A percentile compares a stretch with the other conserved stretches of the same genome.
Conservation (phyloP, 2,113 vertebrate genomes). For the Toxotes jaculatrix region DNA sequence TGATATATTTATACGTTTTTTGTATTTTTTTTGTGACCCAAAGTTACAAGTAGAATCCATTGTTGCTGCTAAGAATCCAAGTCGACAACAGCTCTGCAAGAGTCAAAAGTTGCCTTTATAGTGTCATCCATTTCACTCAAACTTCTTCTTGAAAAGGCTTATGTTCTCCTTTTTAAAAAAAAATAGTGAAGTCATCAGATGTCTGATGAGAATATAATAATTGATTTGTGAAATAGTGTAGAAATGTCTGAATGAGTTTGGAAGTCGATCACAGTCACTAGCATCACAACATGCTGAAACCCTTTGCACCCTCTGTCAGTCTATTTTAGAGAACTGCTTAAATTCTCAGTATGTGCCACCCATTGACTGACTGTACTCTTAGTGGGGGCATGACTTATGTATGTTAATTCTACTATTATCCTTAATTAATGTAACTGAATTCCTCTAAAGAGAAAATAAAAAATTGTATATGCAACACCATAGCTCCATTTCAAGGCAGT, state of each 20-base stretch:
- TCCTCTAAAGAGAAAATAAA: not conserved
- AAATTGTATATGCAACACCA: not conserved
- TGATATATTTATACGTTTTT: too few relatives aligned
- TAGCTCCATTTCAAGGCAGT: not conserved
- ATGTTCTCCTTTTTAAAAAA: too few relatives aligned
- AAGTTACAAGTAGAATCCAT: too few relatives aligned
- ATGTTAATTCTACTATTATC: not conserved
- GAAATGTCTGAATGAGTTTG: not conserved
- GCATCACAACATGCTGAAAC: conserved; percentile 19
- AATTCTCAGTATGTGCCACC: conserved; percentile 14
- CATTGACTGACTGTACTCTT: not conserved
- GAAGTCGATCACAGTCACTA: not conserved
- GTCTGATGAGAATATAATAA: not conserved
- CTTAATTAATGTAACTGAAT: not conserved
- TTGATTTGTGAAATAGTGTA: not conserved
- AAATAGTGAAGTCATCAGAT: too few relatives aligned
- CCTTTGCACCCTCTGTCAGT: not conserved
- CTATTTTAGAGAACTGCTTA: conserved; percentile 32
- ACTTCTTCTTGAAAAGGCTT: too few relatives aligned
- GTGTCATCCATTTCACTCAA: too few relatives aligned
- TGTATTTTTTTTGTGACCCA: too few relatives aligned
- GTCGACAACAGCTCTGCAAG: too few relatives aligned
- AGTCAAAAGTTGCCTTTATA: too few relatives aligned
- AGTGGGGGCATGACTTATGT: not conserved
- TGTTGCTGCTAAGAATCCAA: too few relatives aligned